Percentiles rank a stretch among this genome's conserved stretches.
phyloP scores from a whole-genome alignment of 1,140 invertebrate genomes.

The Neuroterus valhalla region DNA sequence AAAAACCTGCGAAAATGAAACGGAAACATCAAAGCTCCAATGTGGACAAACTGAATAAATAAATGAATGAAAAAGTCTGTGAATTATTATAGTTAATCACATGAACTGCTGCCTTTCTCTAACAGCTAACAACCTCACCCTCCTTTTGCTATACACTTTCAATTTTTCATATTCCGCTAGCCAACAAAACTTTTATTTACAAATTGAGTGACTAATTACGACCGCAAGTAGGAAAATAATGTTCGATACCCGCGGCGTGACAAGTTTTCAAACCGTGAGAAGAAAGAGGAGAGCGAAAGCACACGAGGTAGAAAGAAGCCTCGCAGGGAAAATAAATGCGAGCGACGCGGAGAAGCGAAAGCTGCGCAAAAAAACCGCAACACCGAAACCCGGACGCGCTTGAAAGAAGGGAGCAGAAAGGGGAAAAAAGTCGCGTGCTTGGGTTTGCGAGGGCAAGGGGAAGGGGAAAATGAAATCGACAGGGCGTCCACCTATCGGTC shows the following conservation, averaged over 20 bases:
- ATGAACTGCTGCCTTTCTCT: too few relatives aligned
- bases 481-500: constrained; percentile 69
- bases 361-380: constrained; percentile 58
- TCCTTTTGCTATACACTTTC: too few relatives aligned
- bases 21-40: too few relatives aligned
- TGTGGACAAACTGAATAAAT: too few relatives aligned
- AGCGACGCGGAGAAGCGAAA: constrained; percentile 50
- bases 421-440: constrained; percentile 47
- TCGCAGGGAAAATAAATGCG: constrained; percentile 20
- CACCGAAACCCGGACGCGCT: constrained; percentile 50
- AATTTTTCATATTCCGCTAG: too few relatives aligned
- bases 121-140: too few relatives aligned
- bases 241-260: neutral
- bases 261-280: constrained; percentile 22
- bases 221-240: neutral
- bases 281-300: constrained; percentile 28
- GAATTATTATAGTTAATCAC: too few relatives aligned
- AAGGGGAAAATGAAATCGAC: constrained; percentile 66
- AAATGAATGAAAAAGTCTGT: too few relatives aligned
- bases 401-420: constrained; percentile 54
- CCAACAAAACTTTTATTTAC: too few relatives aligned
- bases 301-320: neutral
- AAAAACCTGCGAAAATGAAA: too few relatives aligned
- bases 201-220: neutral
- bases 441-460: constrained; percentile 25